Conservation (phyloP, 2,113 vertebrate genomes). For the Cyprinodon tularosa region DNA sequence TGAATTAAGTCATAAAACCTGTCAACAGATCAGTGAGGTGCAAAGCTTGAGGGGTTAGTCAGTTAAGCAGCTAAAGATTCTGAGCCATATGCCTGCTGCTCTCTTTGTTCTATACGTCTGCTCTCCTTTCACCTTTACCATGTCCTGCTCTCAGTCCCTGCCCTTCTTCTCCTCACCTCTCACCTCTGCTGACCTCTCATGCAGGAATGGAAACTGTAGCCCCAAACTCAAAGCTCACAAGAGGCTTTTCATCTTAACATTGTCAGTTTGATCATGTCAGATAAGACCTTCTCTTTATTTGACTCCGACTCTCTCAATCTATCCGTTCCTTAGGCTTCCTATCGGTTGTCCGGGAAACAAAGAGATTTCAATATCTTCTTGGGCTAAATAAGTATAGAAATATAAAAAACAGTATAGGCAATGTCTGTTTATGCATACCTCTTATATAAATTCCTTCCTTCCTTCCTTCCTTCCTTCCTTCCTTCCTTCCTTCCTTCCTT, state of each 20-base stretch:
- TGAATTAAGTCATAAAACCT: background rate
- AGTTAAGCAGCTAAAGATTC: constrained; percentile 2
- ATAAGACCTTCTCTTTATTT: constrained; percentile 32
- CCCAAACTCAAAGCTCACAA: constrained; percentile 4
- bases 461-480: too few species aligned
- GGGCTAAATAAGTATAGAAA: background rate
- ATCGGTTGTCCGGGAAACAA: background rate
- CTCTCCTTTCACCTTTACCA: constrained; percentile 12
- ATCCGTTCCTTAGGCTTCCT: background rate
- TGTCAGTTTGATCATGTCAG: constrained; percentile 44
- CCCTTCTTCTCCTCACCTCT: constrained; percentile 14
- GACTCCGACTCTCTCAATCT: constrained; percentile 9
- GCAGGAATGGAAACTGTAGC: background rate
- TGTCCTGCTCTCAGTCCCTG: background rate
- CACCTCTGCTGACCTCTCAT: constrained; percentile 1
- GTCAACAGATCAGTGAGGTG: background rate
- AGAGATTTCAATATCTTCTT: background rate
- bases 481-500: too few species aligned
- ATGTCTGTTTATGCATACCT: background rate
- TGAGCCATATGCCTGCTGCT: background rate
- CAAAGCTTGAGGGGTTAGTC: background rate
- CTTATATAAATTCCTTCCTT: too few species aligned
- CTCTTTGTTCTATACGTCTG: background rate
- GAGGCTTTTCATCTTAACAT: constrained; percentile 18
- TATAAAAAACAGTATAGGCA: background rate